Evolutionary conservation across 2,888 invertebrate species (phyloP).

Genomic region (Lysandra coridon): DNA sequence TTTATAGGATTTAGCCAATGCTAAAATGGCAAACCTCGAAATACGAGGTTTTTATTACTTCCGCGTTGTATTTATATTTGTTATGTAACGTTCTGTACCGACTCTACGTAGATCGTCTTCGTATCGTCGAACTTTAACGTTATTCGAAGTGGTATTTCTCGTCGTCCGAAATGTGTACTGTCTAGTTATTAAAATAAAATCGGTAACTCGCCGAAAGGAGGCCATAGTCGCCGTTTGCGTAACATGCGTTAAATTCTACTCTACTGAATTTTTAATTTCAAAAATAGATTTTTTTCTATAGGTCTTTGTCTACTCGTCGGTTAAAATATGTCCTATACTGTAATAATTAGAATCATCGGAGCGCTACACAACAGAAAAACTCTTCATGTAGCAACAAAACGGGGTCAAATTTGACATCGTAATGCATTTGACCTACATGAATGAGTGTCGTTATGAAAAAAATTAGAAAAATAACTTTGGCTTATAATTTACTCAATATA

Average conservation of each 20-base stretch:
- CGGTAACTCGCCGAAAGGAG: background rate
- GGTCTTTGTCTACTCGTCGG: background rate
- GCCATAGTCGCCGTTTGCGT: conserved; percentile 8
- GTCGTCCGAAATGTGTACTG: background rate
- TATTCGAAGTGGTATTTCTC: background rate
- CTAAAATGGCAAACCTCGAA: conserved; percentile 41
- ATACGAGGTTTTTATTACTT: conserved; percentile 42
- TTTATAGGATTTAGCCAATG: conserved; percentile 43
- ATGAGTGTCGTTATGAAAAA: conserved; percentile 63
- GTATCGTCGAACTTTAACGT: background rate
- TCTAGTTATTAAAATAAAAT: conserved; percentile 27
- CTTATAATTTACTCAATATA: conserved; percentile 1
- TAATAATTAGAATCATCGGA: conserved; percentile 33
- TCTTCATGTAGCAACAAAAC: conserved; percentile 50
- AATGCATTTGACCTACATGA: conserved; percentile 74
- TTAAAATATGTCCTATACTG: conserved; percentile 2
- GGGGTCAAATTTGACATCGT: conserved; percentile 71
- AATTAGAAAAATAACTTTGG: conserved; percentile 41
- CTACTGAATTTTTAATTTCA: background rate
- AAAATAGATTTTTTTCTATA: background rate
- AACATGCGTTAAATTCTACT: conserved; percentile 1
- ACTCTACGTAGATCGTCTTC: background rate
- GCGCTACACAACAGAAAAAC: conserved; percentile 37
- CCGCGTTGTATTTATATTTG: conserved; percentile 38
- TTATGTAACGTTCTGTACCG: conserved; percentile 32